Conservation (phyloP, 2,888 invertebrate genomes). For the Rhagonycha fulva region DNA sequence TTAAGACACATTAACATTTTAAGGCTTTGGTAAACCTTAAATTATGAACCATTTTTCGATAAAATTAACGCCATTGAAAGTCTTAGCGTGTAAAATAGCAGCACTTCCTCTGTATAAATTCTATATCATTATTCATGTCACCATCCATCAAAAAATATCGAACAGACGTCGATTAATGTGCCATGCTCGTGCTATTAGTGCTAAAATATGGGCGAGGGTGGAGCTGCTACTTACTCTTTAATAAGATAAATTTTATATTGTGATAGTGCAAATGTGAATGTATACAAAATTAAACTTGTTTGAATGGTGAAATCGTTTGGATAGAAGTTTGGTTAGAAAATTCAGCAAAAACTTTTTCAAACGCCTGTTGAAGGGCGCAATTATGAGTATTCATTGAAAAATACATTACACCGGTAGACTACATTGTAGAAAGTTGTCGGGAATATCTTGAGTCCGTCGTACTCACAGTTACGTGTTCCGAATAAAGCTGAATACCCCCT, state of each 20-base stretch:
- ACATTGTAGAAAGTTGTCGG: conserved; percentile 33
- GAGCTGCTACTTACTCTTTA: conserved; percentile 22
- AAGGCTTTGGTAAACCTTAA: conserved; percentile 10
- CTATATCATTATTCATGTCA: conserved; percentile 49
- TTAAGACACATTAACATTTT: conserved; percentile 11
- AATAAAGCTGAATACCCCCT: conserved; percentile 38
- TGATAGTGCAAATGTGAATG: conserved; percentile 6
- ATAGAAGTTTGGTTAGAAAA: conserved; percentile 21
- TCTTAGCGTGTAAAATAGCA: conserved; percentile 40
- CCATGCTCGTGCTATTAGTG: conserved; percentile 40
- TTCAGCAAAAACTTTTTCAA: conserved; percentile 29
- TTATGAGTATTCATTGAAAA: conserved; percentile 42
- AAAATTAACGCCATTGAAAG: conserved; percentile 39
- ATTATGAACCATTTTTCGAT: conserved; percentile 18
- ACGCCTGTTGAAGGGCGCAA: conserved; percentile 37
- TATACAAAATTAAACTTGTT: conserved; percentile 28
- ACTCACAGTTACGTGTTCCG: conserved; percentile 41
- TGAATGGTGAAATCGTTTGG: conserved; percentile 13
- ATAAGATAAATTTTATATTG: conserved; percentile 18
- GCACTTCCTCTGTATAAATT: conserved; percentile 33
- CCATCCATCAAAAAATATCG: conserved; percentile 49
- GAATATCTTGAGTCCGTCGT: conserved; percentile 40
- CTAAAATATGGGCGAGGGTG: conserved; percentile 29
- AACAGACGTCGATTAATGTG: conserved; percentile 44
- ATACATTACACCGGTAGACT: conserved; percentile 32